Conservation (phyloP, 2,113 vertebrate species). For the Lonchura striata region DNA sequence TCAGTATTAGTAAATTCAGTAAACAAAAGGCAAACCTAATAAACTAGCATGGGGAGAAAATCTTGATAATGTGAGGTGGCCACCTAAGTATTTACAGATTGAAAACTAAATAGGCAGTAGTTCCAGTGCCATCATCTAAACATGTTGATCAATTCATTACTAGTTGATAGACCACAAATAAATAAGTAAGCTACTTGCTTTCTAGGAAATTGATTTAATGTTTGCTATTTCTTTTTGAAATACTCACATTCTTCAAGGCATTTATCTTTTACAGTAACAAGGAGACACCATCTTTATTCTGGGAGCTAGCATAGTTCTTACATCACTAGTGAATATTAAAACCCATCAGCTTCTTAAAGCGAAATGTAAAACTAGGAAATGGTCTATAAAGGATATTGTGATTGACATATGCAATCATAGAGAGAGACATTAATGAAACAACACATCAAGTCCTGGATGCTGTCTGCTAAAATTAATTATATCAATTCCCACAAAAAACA, state of each 20-base stretch:
- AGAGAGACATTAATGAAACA: not conserved
- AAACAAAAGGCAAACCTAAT: not conserved
- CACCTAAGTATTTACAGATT: not conserved
- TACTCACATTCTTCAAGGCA: not conserved
- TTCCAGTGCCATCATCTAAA: not conserved
- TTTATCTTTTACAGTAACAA: not conserved
- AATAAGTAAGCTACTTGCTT: not conserved
- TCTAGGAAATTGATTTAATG: not conserved
- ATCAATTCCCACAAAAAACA: not conserved
- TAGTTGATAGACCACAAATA: not conserved
- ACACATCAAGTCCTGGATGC: not conserved
- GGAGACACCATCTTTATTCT: not conserved
- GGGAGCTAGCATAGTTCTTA: not conserved
- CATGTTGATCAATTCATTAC: not conserved
- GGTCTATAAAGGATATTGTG: not conserved
- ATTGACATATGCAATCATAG: not conserved
- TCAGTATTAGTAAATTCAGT: not conserved
- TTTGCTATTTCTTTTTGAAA: not conserved
- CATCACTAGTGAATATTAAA: not conserved
- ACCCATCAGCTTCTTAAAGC: not conserved
- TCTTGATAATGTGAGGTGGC: not conserved
- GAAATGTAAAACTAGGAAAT: not conserved
- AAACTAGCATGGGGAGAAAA: not conserved
- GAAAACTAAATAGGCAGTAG: not conserved
- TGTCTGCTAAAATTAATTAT: not conserved